Conservation (phyloP, 2,113 vertebrate species). For the Poeciliopsis occidentalis region DNA sequence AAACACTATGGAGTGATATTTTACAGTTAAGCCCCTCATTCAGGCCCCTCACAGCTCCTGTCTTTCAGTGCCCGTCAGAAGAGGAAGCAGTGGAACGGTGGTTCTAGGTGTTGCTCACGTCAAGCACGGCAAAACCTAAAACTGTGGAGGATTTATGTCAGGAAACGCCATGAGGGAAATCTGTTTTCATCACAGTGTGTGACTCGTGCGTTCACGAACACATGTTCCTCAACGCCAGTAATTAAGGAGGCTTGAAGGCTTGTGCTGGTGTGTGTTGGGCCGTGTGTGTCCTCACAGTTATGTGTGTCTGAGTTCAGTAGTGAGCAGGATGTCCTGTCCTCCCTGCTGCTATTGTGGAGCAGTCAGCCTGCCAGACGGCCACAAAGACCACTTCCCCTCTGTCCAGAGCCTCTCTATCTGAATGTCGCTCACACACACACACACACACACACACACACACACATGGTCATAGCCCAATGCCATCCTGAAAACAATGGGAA, state of each 20-base stretch:
- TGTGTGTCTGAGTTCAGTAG: slow-evolving; percentile 33
- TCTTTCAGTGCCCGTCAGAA: no score
- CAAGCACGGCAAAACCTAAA: background rate
- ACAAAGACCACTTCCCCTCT: slow-evolving; percentile 72
- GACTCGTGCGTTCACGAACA: slow-evolving; percentile 22
- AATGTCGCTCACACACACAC: slow-evolving; percentile 15
- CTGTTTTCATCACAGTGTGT: slow-evolving; percentile 10
- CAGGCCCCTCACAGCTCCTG: no score
- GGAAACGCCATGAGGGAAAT: slow-evolving; percentile 38
- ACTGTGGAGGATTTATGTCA: background rate
- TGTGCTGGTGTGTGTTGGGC: slow-evolving; percentile 15
- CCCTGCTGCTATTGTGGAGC: slow-evolving; percentile 72
- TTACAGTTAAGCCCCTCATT: no score
- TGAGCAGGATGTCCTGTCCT: slow-evolving; percentile 80
- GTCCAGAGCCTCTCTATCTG: slow-evolving; percentile 56
- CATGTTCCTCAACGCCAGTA: slow-evolving; percentile 25
- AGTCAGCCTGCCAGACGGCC: slow-evolving; percentile 67
- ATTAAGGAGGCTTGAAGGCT: slow-evolving; percentile 27
- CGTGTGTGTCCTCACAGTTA: background rate
- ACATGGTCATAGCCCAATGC: slow-evolving; percentile 32
- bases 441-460: slow-evolving; percentile 21
- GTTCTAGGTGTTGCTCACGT: no score
- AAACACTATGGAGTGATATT: no score
- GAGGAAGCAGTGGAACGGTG: no score
- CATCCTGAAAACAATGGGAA: slow-evolving; percentile 70